A percentile compares a stretch with the other conserved stretches of the same genome.
Evolutionary conservation across 2,888 invertebrate genomes (phyloP).

Genomic region (Campaea margaritaria): DNA sequence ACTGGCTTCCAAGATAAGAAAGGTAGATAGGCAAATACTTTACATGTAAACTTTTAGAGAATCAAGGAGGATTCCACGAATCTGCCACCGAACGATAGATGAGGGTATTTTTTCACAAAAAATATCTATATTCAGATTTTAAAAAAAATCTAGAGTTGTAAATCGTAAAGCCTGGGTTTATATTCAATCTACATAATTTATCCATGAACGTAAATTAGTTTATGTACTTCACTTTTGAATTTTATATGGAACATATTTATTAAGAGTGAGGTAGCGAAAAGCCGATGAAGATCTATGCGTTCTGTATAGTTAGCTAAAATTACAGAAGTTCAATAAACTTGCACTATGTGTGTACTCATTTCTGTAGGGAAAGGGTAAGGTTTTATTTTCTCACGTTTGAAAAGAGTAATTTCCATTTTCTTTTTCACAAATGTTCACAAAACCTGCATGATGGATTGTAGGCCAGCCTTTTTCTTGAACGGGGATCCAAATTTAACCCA

Average conservation of each 20-base stretch:
- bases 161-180: too few species aligned
- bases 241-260: background rate
- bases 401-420: background rate
- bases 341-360: too few species aligned
- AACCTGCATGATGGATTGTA: constrained; percentile 8
- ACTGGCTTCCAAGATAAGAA: too few species aligned
- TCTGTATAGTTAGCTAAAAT: too few species aligned
- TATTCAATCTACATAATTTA: too few species aligned
- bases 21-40: background rate
- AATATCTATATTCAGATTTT: background rate
- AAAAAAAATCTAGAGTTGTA: too few species aligned
- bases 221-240: too few species aligned
- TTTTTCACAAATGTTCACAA: constrained; percentile 1
- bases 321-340: too few species aligned
- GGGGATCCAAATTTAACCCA: background rate
- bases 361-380: too few species aligned
- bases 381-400: background rate
- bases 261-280: background rate
- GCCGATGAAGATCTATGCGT: background rate
- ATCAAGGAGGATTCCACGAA: background rate
- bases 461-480: background rate
- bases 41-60: background rate
- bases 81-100: constrained; percentile 9
- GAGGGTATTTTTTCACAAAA: constrained; percentile 9
- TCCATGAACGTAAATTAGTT: too few species aligned